Evolutionary conservation across 1,140 invertebrate genomes (phyloP).

Genomic region (Eriocheir sinensis): DNA sequence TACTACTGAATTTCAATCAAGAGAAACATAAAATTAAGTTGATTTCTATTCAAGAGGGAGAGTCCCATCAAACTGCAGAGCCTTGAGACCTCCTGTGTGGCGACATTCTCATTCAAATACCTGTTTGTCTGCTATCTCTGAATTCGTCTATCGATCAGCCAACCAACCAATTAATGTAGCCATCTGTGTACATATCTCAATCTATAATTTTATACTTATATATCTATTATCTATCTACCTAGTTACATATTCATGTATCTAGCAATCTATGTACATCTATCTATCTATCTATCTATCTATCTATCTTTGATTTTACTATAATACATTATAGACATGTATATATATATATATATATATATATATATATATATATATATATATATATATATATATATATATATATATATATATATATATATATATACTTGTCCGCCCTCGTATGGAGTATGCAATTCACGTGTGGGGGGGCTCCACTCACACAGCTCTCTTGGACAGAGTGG

Average conservation of each 20-base stretch:
- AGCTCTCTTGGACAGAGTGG: no score
- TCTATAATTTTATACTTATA: neutral
- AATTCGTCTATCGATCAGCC: neutral
- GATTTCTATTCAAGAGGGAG: no score
- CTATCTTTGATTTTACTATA: no score
- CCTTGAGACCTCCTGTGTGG: no score
- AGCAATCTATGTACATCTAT: neutral
- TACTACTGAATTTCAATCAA: no score
- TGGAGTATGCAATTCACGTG: no score
- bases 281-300: neutral
- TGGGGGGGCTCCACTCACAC: no score
- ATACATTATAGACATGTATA: neutral
- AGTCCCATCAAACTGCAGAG: no score
- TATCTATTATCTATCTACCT: neutral
- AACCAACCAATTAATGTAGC: neutral
- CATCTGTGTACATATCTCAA: neutral
- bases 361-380: neutral
- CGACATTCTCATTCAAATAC: neutral
- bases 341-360: constrained; percentile 29
- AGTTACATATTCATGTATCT: neutral
- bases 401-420: neutral
- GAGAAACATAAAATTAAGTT: no score
- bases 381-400: constrained; percentile 4
- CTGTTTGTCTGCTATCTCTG: neutral
- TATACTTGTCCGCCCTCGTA: neutral